A percentile compares a stretch with the other conserved stretches of the same genome.
Conservation (phyloP, 2,888 invertebrate species). For the Endomychus coccineus region DNA sequence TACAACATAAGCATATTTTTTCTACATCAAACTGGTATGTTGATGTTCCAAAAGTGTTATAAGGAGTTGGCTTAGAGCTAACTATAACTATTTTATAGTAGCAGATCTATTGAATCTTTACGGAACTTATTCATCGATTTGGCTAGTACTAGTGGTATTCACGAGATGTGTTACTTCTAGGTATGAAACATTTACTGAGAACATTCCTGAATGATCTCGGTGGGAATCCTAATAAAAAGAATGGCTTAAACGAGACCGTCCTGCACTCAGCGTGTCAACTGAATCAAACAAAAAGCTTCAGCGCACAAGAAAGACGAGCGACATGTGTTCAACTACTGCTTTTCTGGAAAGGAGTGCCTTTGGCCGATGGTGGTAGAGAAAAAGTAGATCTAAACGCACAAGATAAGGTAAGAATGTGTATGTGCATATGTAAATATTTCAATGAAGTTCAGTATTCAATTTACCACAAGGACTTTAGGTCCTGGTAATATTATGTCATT, state of each 20-base stretch:
- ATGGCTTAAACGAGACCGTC: conserved; percentile 55
- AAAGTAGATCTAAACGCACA: conserved; percentile 51
- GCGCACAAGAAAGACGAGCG: conserved; percentile 50
- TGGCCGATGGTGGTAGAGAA: conserved; percentile 51
- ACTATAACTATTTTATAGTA: too few relatives aligned
- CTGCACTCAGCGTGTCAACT: conserved; percentile 56
- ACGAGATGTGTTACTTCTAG: too few relatives aligned
- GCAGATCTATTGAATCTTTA: too few relatives aligned
- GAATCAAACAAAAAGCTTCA: conserved; percentile 44
- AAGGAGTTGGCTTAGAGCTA: too few relatives aligned
- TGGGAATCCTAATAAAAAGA: conserved; percentile 63
- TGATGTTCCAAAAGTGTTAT: too few relatives aligned
- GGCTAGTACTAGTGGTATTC: too few relatives aligned
- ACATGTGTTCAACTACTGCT: conserved; percentile 56
- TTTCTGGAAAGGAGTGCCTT: conserved; percentile 52
- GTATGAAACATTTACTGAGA: conserved; percentile 52
- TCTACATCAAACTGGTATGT: too few relatives aligned
- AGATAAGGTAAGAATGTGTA: conserved; percentile 48
- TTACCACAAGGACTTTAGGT: too few relatives aligned
- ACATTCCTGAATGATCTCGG: conserved; percentile 57
- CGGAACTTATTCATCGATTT: too few relatives aligned
- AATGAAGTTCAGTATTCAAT: too few relatives aligned
- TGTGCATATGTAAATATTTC: conserved; percentile 13
- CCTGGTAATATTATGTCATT: too few relatives aligned
- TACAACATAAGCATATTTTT: too few relatives aligned